A percentile compares a stretch with the other conserved stretches of the same genome.
These are phyloP conservation scores for Diaphora mendica DNA, from an alignment of 2,888 invertebrate species.

Conservation along the genomic window DNA sequence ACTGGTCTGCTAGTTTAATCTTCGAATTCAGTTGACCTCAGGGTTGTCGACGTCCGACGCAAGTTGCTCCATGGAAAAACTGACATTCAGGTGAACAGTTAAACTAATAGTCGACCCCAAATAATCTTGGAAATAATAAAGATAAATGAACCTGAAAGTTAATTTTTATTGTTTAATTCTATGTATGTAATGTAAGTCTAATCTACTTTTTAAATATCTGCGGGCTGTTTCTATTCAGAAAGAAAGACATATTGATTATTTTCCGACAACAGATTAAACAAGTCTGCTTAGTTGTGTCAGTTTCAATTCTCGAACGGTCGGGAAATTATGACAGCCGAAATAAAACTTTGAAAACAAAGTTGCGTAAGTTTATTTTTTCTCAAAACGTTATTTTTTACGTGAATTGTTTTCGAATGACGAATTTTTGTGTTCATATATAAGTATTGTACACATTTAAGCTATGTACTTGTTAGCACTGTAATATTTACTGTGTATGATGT, in stretches of 20 bases:
- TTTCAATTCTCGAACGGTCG: slow-evolving; percentile 33
- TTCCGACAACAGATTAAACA: slow-evolving; percentile 35
- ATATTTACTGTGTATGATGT: neutral
- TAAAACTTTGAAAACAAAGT: slow-evolving; percentile 66
- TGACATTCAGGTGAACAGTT: too few relatives aligned
- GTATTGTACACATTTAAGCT: slow-evolving; percentile 22
- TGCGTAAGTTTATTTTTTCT: slow-evolving; percentile 60
- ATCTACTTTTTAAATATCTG: neutral
- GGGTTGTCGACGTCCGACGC: too few relatives aligned
- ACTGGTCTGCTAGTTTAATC: too few relatives aligned
- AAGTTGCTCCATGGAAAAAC: too few relatives aligned
- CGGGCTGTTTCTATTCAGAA: neutral
- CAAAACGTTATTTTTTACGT: slow-evolving; percentile 57
- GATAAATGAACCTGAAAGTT: neutral
- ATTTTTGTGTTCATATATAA: slow-evolving; percentile 43
- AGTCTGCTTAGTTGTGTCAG: slow-evolving; percentile 26
- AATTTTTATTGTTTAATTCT: too few relatives aligned
- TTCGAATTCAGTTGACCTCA: too few relatives aligned
- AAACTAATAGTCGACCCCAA: too few relatives aligned
- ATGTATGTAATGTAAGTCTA: neutral
- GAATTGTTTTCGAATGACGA: slow-evolving; percentile 57
- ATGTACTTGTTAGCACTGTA: neutral
- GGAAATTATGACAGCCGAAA: slow-evolving; percentile 60
- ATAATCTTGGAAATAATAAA: too few relatives aligned
- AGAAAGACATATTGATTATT: slow-evolving; percentile 30